Conservation (phyloP, 35 echinoderm and acorn worm species). For the Ophiothrix spiculata region DNA sequence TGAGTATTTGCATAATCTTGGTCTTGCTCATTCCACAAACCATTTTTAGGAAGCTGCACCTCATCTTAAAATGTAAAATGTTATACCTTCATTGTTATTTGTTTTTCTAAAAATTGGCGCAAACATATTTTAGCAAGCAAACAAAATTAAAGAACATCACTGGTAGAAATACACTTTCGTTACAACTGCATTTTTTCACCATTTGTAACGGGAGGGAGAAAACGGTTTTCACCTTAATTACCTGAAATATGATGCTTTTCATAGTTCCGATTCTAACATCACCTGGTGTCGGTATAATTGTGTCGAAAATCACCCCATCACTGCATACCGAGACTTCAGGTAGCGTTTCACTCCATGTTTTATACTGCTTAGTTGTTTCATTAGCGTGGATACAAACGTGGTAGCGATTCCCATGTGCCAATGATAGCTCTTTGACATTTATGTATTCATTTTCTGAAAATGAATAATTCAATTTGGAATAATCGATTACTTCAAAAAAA, state of each 20-base stretch:
- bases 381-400: conserved; percentile 27
- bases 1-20: neutral
- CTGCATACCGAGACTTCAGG: conserved; percentile 32
- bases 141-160: too few relatives aligned
- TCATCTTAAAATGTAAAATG: neutral
- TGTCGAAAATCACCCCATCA: conserved; percentile 46
- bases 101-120: neutral
- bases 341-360: neutral
- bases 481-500: too few relatives aligned
- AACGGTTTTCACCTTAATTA: neutral
- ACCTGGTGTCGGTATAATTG: conserved; percentile 13
- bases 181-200: too few relatives aligned
- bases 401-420: conserved; percentile 11
- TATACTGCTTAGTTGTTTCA: neutral
- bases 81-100: neutral
- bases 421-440: neutral
- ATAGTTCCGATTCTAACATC: conserved; percentile 24
- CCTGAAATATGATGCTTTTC: neutral
- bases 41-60: conserved; percentile 11
- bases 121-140: neutral
- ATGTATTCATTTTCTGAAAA: neutral
- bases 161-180: too few relatives aligned
- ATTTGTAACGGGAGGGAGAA: neutral
- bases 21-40: neutral
- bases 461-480: too few relatives aligned